Evolutionary conservation across 2,797 vertebrate genomes (phyloP).

Genomic region (Parauchenoglanis punctatus): DNA sequence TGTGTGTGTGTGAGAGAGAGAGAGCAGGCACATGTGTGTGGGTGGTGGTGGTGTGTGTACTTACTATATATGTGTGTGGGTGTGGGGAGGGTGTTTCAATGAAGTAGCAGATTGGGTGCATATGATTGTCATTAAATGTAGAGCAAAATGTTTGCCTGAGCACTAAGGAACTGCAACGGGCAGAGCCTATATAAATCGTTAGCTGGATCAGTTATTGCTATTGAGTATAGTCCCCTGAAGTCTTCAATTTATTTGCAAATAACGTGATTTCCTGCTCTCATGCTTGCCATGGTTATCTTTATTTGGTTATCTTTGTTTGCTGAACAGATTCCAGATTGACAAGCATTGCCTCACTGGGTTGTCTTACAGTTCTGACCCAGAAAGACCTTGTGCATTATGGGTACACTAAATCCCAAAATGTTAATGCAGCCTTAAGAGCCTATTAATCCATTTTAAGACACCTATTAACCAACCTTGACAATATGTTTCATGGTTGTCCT

Average conservation of each 20-base stretch:
- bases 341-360: neutral
- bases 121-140: conserved; percentile 61
- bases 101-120: conserved; percentile 36
- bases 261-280: neutral
- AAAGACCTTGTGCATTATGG: neutral
- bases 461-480: neutral
- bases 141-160: conserved; percentile 50
- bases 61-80: neutral
- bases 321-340: conserved; percentile 29
- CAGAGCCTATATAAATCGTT: conserved; percentile 52
- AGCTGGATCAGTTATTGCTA: conserved; percentile 33
- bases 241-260: neutral
- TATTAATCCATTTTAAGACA: neutral
- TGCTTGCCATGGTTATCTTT: neutral
- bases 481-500: neutral
- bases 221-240: conserved; percentile 3
- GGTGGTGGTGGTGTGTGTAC: neutral
- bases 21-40: neutral
- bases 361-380: conserved; percentile 7
- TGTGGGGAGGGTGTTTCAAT: conserved; percentile 6
- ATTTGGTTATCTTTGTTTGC: conserved; percentile 14
- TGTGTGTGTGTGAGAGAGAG: neutral
- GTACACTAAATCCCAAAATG: neutral
- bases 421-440: neutral
- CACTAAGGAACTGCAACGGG: conserved; percentile 48